phyloP scores from a whole-genome alignment of 2,797 vertebrate species.

The Mionectes olivaceus region DNA sequence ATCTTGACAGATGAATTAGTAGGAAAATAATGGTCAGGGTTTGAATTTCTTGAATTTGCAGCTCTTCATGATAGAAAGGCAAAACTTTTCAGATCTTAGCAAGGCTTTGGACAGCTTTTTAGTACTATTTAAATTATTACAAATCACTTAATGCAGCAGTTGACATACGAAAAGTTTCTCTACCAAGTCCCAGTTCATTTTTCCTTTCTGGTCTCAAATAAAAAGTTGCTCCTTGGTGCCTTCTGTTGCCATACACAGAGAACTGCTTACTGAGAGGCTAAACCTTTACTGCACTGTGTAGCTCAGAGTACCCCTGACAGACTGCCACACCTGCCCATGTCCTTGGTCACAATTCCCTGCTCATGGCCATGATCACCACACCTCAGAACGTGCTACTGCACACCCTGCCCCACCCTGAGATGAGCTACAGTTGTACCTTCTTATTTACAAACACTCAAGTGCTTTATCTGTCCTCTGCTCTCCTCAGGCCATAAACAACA shows the following conservation, averaged over 20 bases:
- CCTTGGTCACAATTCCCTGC: neutral
- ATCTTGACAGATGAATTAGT: neutral
- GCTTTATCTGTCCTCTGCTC: neutral
- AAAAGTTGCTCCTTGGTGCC: neutral
- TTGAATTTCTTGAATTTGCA: neutral
- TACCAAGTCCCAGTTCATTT: neutral
- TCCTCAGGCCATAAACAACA: neutral
- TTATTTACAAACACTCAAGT: neutral
- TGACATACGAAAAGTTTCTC: neutral
- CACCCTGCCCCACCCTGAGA: neutral
- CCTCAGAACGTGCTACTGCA: fast-evolving
- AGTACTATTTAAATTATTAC: neutral
- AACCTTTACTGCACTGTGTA: neutral
- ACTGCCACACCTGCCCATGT: neutral
- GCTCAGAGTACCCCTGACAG: neutral
- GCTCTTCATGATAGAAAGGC: neutral
- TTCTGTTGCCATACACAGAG: neutral
- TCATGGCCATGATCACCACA: fast-evolving
- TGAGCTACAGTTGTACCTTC: neutral
- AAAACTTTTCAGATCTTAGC: neutral
- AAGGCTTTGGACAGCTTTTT: neutral
- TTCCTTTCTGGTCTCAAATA: neutral
- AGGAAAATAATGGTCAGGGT: neutral
- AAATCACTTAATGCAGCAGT: neutral
- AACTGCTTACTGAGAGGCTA: neutral